Base-by-base conservation (phyloP, 2,888 invertebrate genomes). In the Seira ritae region DNA sequence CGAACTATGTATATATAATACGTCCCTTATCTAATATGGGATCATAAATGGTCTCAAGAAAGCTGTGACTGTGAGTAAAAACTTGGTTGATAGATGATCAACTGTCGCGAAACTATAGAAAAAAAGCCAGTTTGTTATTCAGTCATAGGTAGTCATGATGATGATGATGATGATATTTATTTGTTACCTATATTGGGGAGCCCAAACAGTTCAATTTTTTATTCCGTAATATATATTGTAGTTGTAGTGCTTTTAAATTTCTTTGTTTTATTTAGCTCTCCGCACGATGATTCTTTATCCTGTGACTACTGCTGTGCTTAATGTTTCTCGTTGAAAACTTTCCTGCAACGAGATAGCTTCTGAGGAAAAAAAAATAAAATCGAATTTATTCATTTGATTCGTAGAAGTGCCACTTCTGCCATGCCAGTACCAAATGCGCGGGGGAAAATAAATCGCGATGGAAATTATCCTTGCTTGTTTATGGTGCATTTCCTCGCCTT, bases 131-230 rank as follows among this genome's bases (percentile, higher is more conserved):
- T 77, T 82, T 81, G 77, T 77, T 46, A n/a, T 20, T 31, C 20
- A 20, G 22, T 70, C 62, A 72, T 62, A 72, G 66, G 67, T 76
- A 42, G n/a, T n/a, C n/a, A n/a, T n/a, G n/a, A n/a, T n/a, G n/a
- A n/a, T n/a, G n/a, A n/a, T n/a, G n/a, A n/a, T n/a, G n/a, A n/a
- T n/a, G n/a, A n/a, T n/a, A n/a, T n/a, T n/a, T n/a, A n/a, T n/a
- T 72, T 83, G 73, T 83, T 78, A 83, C 74, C 83, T 83, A 83
- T 83, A 83, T 83, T 83, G 77, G 82, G 73, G 77, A 69, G 83
- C 74, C 74, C 74, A 83, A 83, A 78, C 83, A 73, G 83, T 83
- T 78, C 78, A 79, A 83, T 83, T 78, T n/a, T 83, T 62, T 62
- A 15, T 20, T 19, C 62, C 17, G n/a, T n/a, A n/a, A n/a, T n/a